phyloP scores from a whole-genome alignment of 2,888 invertebrate species.

The Athripsodes cinereus region DNA sequence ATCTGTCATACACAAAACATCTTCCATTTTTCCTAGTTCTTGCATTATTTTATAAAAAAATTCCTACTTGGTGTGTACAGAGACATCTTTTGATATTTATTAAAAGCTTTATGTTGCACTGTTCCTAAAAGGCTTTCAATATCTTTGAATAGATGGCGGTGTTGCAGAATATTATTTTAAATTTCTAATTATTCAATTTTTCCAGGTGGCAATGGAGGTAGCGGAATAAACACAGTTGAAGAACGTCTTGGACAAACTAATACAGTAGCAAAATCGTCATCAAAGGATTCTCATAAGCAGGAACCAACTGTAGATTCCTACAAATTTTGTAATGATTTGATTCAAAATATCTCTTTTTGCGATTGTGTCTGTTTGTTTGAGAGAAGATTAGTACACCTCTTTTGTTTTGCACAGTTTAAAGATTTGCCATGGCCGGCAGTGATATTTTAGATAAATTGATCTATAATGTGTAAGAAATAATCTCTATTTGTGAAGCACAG shows the following conservation, averaged over 20 bases:
- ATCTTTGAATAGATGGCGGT: no score
- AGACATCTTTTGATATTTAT: no score
- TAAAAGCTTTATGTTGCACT: no score
- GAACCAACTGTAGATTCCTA: not conserved
- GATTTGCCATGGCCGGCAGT: slow-evolving; percentile 24
- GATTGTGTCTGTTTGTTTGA: not conserved
- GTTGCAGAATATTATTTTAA: no score
- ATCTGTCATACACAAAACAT: no score
- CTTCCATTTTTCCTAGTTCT: no score
- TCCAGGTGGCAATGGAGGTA: slow-evolving; percentile 46
- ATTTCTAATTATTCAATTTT: no score
- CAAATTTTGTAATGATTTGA: no score
- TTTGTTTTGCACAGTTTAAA: slow-evolving; percentile 14
- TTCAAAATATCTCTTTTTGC: not conserved
- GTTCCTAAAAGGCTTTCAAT: no score
- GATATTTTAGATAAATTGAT: not conserved
- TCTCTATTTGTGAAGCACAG: no score
- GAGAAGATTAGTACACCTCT: not conserved
- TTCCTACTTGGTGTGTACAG: no score
- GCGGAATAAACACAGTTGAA: slow-evolving; percentile 38
- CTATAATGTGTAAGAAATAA: not conserved
- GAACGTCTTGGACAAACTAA: slow-evolving; percentile 16
- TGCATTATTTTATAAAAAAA: no score
- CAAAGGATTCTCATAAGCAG: not conserved
- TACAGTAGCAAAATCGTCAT: not conserved